phyloP scores from a whole-genome alignment of 2,113 vertebrate species.

The Tympanuchus pallidicinctus region DNA sequence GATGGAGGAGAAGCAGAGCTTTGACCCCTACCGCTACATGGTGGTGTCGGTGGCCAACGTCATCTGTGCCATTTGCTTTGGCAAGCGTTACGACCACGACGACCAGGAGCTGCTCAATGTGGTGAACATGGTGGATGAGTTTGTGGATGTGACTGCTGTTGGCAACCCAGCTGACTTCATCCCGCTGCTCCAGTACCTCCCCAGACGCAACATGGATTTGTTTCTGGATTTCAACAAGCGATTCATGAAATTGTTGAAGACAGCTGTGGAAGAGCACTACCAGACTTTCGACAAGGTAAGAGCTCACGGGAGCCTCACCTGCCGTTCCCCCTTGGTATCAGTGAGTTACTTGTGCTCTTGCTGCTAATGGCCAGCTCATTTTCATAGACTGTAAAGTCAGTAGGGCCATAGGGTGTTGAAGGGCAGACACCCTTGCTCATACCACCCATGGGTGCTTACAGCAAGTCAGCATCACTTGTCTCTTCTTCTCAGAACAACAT shows the following conservation, averaged over 20 bases:
- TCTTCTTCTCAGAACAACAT: slow-evolving; percentile 81
- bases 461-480: not conserved
- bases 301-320: not conserved
- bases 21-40: slow-evolving; percentile 81
- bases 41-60: slow-evolving; percentile 87
- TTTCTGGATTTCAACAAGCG: slow-evolving; percentile 80
- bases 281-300: slow-evolving; percentile 83
- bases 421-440: not conserved
- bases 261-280: slow-evolving; percentile 83
- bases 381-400: not conserved
- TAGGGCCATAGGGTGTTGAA: too few species aligned
- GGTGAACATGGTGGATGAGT: slow-evolving; percentile 78
- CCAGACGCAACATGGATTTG: not conserved
- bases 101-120: slow-evolving; percentile 83
- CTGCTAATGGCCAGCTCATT: not conserved
- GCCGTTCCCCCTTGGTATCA: accelerated
- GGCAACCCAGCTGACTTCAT: slow-evolving; percentile 82
- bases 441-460: not conserved
- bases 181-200: slow-evolving; percentile 80
- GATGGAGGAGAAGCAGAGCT: slow-evolving; percentile 75
- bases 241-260: slow-evolving; percentile 78
- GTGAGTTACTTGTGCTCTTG: accelerated
- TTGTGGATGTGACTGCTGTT: slow-evolving; percentile 72
- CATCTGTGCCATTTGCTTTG: slow-evolving; percentile 90
- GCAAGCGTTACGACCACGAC: slow-evolving; percentile 80